phyloP scores from a whole-genome alignment of 2,797 vertebrate genomes.

The Triplophysa bombifrons region DNA sequence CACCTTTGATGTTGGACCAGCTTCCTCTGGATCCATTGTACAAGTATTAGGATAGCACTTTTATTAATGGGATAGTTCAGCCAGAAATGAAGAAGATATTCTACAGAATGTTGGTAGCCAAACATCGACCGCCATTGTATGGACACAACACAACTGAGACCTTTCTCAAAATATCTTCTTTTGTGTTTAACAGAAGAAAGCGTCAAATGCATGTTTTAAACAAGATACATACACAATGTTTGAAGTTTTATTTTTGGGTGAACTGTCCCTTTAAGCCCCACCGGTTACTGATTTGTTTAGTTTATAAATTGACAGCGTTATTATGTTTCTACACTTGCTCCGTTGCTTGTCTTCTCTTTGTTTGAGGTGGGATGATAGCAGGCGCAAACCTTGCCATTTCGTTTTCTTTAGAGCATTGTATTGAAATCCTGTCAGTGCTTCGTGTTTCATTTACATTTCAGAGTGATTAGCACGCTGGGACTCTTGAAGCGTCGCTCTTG shows the following conservation, averaged over 20 bases:
- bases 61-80: no score
- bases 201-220: neutral
- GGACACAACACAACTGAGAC: no score
- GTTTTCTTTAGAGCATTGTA: slow-evolving; percentile 65
- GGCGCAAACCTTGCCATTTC: slow-evolving; percentile 57
- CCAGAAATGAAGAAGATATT: no score
- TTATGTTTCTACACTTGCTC: slow-evolving; percentile 66
- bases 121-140: no score
- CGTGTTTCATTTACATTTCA: slow-evolving; percentile 74
- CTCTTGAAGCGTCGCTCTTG: slow-evolving; percentile 62
- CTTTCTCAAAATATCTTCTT: no score
- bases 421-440: slow-evolving; percentile 76
- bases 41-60: neutral
- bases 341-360: slow-evolving; percentile 33
- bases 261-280: neutral
- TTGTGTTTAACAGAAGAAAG: no score
- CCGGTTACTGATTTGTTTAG: neutral
- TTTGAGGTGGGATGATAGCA: slow-evolving; percentile 66
- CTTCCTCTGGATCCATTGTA: slow-evolving; percentile 43
- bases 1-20: slow-evolving; percentile 26
- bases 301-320: neutral
- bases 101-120: no score
- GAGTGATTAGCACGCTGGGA: slow-evolving; percentile 73
- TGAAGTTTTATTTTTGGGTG: no score
- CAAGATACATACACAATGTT: neutral